Percentiles rank a stretch among this genome's conserved stretches.
Evolutionary conservation across 2,888 invertebrate genomes (phyloP).

Genomic region (Sussaba pulchella): DNA sequence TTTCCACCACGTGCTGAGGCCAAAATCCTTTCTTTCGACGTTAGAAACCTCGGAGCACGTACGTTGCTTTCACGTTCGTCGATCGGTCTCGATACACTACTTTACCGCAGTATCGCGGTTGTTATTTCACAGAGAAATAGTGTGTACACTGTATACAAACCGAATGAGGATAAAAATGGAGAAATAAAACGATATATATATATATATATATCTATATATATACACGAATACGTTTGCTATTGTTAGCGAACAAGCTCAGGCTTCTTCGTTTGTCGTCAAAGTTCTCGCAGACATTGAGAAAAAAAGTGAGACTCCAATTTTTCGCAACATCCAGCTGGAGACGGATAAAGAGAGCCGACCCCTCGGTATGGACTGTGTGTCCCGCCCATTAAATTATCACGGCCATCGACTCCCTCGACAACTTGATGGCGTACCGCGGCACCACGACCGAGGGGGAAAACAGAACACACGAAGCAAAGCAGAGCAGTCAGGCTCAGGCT

Average conservation of each 20-base stretch:
- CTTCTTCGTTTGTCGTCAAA: constrained; percentile 31
- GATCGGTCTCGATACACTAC: constrained; percentile 62
- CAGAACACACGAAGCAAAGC: constrained; percentile 42
- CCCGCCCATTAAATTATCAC: constrained; percentile 74
- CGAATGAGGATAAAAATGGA: constrained; percentile 30
- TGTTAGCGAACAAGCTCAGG: constrained; percentile 33
- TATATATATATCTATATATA: no score
- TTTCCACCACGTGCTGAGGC: constrained; percentile 39
- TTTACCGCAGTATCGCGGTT: constrained; percentile 55
- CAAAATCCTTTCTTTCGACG: constrained; percentile 19
- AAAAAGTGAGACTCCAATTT: constrained; percentile 37
- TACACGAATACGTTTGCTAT: constrained; percentile 14
- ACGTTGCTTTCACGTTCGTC: constrained; percentile 61
- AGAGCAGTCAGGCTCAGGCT: constrained; percentile 52
- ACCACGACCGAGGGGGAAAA: constrained; percentile 53
- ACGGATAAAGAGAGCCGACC: constrained; percentile 19
- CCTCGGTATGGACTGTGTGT: constrained; percentile 48
- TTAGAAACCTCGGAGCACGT: constrained; percentile 40
- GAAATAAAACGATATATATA: neutral
- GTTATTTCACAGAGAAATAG: constrained; percentile 63
- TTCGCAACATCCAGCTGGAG: constrained; percentile 32
- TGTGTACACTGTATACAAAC: constrained; percentile 49
- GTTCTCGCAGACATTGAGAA: constrained; percentile 41
- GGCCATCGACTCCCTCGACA: constrained; percentile 69
- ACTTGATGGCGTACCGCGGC: constrained; percentile 58